Conservation (phyloP, 2,888 invertebrate species). For the Stenotaenia linearis region DNA sequence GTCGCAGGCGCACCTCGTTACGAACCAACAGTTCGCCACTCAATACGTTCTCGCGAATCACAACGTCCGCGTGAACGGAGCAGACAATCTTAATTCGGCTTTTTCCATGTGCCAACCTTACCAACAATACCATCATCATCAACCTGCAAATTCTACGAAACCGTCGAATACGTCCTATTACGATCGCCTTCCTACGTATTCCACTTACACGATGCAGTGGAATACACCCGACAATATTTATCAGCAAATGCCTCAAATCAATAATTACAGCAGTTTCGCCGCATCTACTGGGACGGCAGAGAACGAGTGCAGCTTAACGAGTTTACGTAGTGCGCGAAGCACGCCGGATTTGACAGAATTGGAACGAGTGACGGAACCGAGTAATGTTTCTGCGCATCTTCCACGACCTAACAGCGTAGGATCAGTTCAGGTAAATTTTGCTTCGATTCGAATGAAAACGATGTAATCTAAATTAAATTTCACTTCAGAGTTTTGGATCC, state of each 20-base stretch:
- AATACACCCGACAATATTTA: background rate
- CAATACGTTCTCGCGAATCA: background rate
- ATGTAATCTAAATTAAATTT: background rate
- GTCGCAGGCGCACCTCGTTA: background rate
- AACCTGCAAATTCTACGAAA: too few relatives aligned
- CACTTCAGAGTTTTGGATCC: background rate
- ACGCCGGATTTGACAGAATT: conserved; percentile 36
- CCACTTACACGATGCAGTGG: background rate
- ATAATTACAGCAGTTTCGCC: background rate
- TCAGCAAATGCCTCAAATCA: background rate
- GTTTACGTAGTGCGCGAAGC: conserved; percentile 32
- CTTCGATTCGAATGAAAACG: background rate
- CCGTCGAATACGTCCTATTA: background rate
- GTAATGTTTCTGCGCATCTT: background rate
- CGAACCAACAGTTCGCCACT: background rate
- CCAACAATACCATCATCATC: background rate
- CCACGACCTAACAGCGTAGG: conserved; percentile 29
- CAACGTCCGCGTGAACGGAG: background rate
- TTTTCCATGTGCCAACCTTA: background rate
- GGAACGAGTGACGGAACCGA: conserved; percentile 4
- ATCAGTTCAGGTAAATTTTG: background rate
- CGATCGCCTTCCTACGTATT: background rate
- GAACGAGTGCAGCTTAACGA: background rate
- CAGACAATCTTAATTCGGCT: background rate
- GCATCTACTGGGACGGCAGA: background rate